Evolutionary conservation across 2,888 invertebrate species (phyloP).

Genomic region (Amphiduros pacificus): DNA sequence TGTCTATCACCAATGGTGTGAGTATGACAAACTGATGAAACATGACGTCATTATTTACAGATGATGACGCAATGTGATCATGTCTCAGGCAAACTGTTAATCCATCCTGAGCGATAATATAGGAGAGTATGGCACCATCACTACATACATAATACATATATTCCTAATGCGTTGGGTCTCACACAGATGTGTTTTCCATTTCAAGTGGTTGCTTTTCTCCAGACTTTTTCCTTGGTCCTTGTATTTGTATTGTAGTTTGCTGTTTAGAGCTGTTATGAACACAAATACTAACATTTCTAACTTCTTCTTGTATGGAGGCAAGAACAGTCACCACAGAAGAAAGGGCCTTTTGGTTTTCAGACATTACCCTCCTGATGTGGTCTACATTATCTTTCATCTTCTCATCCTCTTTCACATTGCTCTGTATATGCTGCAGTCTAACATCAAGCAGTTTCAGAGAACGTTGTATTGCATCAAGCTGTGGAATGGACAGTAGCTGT

Average conservation of each 20-base stretch:
- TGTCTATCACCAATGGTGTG: too few relatives aligned
- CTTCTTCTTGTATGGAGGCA: conserved; percentile 56
- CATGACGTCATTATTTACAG: too few relatives aligned
- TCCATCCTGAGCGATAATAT: too few relatives aligned
- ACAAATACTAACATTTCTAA: conserved; percentile 23
- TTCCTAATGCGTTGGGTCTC: too few relatives aligned
- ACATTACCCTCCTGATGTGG: conserved; percentile 55
- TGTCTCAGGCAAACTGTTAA: too few relatives aligned
- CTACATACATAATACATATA: too few relatives aligned
- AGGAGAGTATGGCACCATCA: too few relatives aligned
- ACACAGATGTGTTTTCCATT: conserved; percentile 16
- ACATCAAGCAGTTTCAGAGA: conserved; percentile 58
- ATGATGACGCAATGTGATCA: too few relatives aligned
- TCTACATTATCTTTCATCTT: conserved; percentile 56
- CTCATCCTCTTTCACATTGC: conserved; percentile 55
- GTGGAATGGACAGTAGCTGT: conserved; percentile 56
- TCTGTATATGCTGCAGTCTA: conserved; percentile 56
- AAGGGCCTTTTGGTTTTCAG: conserved; percentile 59
- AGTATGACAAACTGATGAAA: too few relatives aligned
- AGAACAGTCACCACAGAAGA: conserved; percentile 56
- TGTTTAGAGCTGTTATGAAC: conserved; percentile 8
- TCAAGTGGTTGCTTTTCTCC: background rate
- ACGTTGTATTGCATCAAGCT: conserved; percentile 56
- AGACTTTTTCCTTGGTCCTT: background rate
- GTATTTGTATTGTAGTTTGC: background rate